Base-by-base conservation (phyloP, 2,888 invertebrate genomes). In the Leuctra nigra region DNA sequence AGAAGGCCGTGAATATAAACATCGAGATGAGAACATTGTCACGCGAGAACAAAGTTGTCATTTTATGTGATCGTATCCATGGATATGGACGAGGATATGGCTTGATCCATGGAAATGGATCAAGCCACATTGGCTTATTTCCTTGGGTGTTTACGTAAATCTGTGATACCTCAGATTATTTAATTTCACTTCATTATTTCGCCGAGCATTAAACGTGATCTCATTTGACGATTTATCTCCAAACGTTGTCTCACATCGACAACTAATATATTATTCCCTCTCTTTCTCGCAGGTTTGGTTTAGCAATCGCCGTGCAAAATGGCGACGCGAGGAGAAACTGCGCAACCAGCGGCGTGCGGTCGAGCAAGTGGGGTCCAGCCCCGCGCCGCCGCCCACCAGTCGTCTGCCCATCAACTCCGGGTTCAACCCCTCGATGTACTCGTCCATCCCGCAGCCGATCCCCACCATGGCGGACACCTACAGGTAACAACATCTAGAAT, bases 301-400 rank as follows among this genome's bases (percentile, higher is more conserved):
- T 76, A 97, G 96, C 62, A 99, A 99, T 76, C 86, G 99, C 55
- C 82, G 99, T 52, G 99, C 99, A 64, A 99, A 99, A 78, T 98
- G 97, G 96, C 85, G 99, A 54, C 82, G 99, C 16, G 99, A 99
- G 72, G 99, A 99, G 73, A 99, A 99, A 75, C 80, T 99, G 59
- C 83, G 98, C 54, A 96, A 91, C 70, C 97, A 97, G 75, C 78
- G 91, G 56, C 73, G 76, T 44, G 78, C 79, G 59, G 79, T 78
- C 36, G 79, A 80, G 68, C 79, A 78, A 69, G 73, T 72, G 14
- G 65, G 65, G 22, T 65, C 61, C 62, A 59, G 67, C 62, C 64
- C 67, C 61, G 53, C 59, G 44, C 61, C 61, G 14, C 64, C 64
- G 63, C 64, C 63, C 61, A 59, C 64, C 63, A 60, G 66, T 63